phyloP scores from a whole-genome alignment of 2,888 invertebrate genomes.

The Tinea trinotella region DNA sequence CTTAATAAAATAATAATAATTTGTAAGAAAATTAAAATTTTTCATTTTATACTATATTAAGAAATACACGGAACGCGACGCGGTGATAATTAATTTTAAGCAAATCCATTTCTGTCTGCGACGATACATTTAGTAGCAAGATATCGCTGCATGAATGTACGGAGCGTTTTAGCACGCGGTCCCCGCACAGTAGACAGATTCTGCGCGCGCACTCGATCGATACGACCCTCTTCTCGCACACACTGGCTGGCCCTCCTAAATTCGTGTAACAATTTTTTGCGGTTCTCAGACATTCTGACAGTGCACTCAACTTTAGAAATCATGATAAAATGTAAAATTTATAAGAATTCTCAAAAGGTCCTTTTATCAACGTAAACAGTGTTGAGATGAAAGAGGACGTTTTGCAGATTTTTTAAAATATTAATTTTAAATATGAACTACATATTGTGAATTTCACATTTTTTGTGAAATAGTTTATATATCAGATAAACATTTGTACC shows the following conservation, averaged over 20 bases:
- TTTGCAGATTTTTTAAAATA: not conserved
- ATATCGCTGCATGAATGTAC: constrained; percentile 13
- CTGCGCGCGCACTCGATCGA: constrained; percentile 70
- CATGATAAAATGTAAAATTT: constrained; percentile 4
- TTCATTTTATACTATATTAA: too few species aligned
- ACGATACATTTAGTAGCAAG: not conserved
- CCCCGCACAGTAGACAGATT: not conserved
- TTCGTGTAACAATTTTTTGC: constrained; percentile 53
- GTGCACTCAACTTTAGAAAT: constrained; percentile 15
- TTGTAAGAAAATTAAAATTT: too few species aligned
- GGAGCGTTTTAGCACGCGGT: not conserved
- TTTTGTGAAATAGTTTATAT: too few species aligned
- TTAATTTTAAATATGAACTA: too few species aligned
- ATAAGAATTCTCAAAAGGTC: not conserved
- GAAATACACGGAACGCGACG: too few species aligned
- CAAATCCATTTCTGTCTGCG: constrained; percentile 4
- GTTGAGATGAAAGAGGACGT: not conserved
- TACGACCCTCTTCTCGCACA: constrained; percentile 47
- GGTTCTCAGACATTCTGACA: constrained; percentile 29
- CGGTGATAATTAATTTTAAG: constrained; percentile 2
- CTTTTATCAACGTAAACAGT: not conserved
- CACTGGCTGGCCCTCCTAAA: constrained; percentile 52
- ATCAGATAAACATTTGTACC: too few species aligned
- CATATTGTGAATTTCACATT: too few species aligned
- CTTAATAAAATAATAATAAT: too few species aligned